Percentiles rank a stretch among this genome's conserved stretches.
Evolutionary conservation across 2,888 invertebrate species (phyloP).

Genomic region (Aromia moschata): DNA sequence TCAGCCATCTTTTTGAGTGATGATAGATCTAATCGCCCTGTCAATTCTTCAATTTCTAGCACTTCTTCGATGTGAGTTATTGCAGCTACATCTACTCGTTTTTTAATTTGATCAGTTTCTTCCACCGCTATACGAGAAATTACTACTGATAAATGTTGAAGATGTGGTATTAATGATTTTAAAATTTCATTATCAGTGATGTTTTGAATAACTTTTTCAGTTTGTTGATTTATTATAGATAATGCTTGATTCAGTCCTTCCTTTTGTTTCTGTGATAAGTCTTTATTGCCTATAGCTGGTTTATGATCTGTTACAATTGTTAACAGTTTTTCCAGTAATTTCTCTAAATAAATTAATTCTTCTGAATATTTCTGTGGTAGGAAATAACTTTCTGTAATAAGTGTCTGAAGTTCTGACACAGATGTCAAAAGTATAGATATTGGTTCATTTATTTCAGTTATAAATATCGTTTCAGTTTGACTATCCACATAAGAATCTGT

Average conservation of each 20-base stretch:
- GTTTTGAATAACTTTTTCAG: not conserved
- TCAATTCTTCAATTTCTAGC: not conserved
- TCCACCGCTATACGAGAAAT: no score
- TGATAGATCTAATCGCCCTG: not conserved
- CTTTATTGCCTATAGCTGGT: no score
- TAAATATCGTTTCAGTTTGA: not conserved
- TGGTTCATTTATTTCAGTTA: slow-evolving; percentile 29
- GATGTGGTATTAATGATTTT: no score
- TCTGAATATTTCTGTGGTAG: no score
- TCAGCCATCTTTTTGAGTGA: not conserved
- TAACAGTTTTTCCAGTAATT: no score
- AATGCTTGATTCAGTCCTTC: not conserved
- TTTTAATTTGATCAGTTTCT: no score
- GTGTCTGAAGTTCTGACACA: not conserved
- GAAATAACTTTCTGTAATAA: no score
- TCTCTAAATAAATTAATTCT: no score
- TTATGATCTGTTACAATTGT: no score
- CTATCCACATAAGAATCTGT: no score
- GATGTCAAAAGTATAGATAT: slow-evolving; percentile 1
- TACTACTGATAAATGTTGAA: no score
- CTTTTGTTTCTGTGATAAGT: not conserved
- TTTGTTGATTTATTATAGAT: not conserved
- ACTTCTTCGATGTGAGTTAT: not conserved
- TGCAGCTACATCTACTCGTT: not conserved
- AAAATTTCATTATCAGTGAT: no score